Conservation (phyloP, 1,140 invertebrate species). For the Augochlora pura region DNA sequence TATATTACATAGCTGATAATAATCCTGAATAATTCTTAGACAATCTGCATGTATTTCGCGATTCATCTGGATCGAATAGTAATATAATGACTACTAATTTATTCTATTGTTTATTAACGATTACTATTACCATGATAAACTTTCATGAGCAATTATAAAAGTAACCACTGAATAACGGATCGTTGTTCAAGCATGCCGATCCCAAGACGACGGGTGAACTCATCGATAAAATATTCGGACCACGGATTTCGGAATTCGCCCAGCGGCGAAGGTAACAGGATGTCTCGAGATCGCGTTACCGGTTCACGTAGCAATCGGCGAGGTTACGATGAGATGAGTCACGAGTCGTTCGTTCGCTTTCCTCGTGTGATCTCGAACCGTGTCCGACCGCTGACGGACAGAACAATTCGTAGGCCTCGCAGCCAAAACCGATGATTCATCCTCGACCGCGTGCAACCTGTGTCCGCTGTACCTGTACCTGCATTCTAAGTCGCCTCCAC, state of each 20-base stretch:
- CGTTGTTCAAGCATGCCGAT: too few relatives aligned
- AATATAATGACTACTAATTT: too few relatives aligned
- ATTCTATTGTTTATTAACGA: too few relatives aligned
- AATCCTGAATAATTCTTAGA: too few relatives aligned
- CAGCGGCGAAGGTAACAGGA: neutral
- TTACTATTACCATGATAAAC: too few relatives aligned
- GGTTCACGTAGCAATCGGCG: neutral
- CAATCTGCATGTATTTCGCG: too few relatives aligned
- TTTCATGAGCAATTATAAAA: too few relatives aligned
- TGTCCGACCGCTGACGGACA: slow-evolving; percentile 17
- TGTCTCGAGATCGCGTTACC: neutral
- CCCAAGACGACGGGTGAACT: neutral
- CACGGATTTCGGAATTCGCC: neutral
- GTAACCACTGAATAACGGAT: too few relatives aligned
- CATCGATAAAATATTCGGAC: neutral
- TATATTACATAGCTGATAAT: too few relatives aligned
- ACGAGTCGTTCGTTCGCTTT: slow-evolving; percentile 7
- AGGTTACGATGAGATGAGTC: slow-evolving; percentile 21
- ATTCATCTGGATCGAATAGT: too few relatives aligned
- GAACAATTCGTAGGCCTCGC: slow-evolving; percentile 32
- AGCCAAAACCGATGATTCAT: slow-evolving; percentile 55
- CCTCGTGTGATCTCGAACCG: neutral
- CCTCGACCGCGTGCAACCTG: slow-evolving; percentile 14
- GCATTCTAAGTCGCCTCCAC: slow-evolving; percentile 39
- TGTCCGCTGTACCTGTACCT: slow-evolving; percentile 18